Percentiles rank a stretch among this genome's conserved stretches.
Conservation (phyloP, 2,113 vertebrate species). For the Caranx melampygus region DNA sequence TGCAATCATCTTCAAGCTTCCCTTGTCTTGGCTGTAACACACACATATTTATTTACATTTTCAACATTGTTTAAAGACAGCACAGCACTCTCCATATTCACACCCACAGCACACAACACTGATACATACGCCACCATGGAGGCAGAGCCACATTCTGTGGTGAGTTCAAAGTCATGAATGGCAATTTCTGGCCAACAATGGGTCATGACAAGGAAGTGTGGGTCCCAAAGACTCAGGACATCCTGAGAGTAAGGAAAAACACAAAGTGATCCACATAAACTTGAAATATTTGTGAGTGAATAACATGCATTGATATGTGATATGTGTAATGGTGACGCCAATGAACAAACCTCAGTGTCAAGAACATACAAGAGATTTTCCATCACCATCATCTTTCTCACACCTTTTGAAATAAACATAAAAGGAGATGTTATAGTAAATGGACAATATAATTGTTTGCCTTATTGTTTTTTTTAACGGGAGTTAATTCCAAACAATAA, state of each 20-base stretch:
- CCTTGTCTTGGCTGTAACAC: slow-evolving; percentile 86
- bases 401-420: slow-evolving; percentile 84
- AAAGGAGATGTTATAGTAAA: background rate
- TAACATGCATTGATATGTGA: background rate
- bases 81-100: background rate
- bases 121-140: slow-evolving; percentile 81
- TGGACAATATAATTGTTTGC: too few species aligned
- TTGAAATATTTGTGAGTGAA: background rate
- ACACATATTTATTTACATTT: slow-evolving; percentile 12
- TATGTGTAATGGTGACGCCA: background rate
- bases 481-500: background rate
- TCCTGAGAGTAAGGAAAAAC: slow-evolving; percentile 76
- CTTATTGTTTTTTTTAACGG: background rate
- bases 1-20: slow-evolving; percentile 89
- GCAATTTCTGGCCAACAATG: slow-evolving; percentile 87
- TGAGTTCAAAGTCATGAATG: slow-evolving; percentile 92
- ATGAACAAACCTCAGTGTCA: slow-evolving; percentile 87
- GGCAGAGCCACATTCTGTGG: slow-evolving; percentile 88
- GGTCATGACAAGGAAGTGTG: slow-evolving; percentile 86
- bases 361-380: slow-evolving; percentile 91
- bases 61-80: background rate
- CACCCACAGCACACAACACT: background rate
- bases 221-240: slow-evolving; percentile 90
- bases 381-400: slow-evolving; percentile 88
- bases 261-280: background rate